Percentiles rank a stretch among this genome's conserved stretches.
These are phyloP conservation scores for Agrochola lychnidis DNA, from an alignment of 2,888 invertebrate species.

Conservation along the genomic window DNA sequence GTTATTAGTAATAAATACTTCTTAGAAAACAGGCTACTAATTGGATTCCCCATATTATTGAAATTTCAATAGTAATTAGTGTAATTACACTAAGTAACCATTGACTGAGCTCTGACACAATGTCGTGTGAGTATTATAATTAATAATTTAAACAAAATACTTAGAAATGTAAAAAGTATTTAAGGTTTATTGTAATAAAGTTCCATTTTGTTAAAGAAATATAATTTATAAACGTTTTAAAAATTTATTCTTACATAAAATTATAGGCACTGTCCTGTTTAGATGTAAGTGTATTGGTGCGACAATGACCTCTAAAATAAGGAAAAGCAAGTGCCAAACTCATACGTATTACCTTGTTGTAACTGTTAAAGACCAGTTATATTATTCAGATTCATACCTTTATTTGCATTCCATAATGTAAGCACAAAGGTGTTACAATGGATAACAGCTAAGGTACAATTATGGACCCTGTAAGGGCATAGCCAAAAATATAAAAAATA, in stretches of 20 bases:
- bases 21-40: neutral
- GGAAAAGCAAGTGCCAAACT: slow-evolving; percentile 35
- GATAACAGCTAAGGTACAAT: too few species aligned
- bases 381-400: too few species aligned
- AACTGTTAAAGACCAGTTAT: slow-evolving; percentile 35
- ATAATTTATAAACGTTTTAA: neutral
- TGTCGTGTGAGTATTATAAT: neutral
- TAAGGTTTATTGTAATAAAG: neutral
- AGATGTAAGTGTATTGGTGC: too few species aligned
- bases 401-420: too few species aligned
- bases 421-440: too few species aligned
- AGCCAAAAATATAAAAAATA: too few species aligned
- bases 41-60: slow-evolving; percentile 15
- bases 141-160: neutral
- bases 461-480: too few species aligned
- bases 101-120: slow-evolving; percentile 14
- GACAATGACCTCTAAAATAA: slow-evolving; percentile 33
- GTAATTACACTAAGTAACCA: slow-evolving; percentile 10
- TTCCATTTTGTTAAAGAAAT: neutral
- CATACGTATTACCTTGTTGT: slow-evolving; percentile 6
- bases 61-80: slow-evolving; percentile 13
- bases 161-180: neutral
- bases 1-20: neutral
- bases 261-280: too few species aligned
- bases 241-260: neutral